These are phyloP conservation scores for Triplophysa rosa DNA, from an alignment of 2,113 vertebrate genomes.

Conservation along the genomic window DNA sequence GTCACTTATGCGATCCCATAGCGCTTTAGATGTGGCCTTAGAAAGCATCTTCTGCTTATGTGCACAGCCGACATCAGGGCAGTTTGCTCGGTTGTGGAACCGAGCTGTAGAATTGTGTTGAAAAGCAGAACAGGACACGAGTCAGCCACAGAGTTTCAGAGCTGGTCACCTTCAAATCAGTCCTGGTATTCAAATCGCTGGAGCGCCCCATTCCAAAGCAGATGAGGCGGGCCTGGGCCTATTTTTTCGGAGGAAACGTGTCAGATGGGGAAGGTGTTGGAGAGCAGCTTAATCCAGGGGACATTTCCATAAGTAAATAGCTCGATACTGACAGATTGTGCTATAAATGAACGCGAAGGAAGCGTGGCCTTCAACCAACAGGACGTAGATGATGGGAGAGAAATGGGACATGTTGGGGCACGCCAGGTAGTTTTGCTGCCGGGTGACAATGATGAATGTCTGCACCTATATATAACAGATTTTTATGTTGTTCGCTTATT, in stretches of 20 bases:
- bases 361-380: conserved; percentile 65
- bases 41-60: too few species aligned
- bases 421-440: conserved; percentile 64
- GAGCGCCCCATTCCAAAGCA: conserved; percentile 42
- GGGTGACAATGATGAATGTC: conserved; percentile 80
- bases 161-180: conserved; percentile 65
- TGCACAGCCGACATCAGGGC: background rate
- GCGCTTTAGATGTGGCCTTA: too few species aligned
- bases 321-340: conserved; percentile 73
- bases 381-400: conserved; percentile 64
- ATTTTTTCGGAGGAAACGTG: conserved; percentile 62
- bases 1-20: too few species aligned
- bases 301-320: conserved; percentile 80
- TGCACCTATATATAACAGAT: conserved; percentile 73
- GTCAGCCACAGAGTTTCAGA: conserved; percentile 21
- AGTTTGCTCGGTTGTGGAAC: background rate
- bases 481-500: conserved; percentile 54
- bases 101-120: conserved; percentile 4
- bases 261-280: conserved; percentile 50
- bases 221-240: conserved; percentile 54
- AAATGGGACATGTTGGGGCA: conserved; percentile 77
- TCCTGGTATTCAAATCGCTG: conserved; percentile 54
- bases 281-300: conserved; percentile 63
- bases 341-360: conserved; percentile 72
- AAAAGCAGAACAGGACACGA: conserved; percentile 16